Evolutionary conservation across 2,888 invertebrate genomes (phyloP).

Genomic region (Minunthozetes semirufus): DNA sequence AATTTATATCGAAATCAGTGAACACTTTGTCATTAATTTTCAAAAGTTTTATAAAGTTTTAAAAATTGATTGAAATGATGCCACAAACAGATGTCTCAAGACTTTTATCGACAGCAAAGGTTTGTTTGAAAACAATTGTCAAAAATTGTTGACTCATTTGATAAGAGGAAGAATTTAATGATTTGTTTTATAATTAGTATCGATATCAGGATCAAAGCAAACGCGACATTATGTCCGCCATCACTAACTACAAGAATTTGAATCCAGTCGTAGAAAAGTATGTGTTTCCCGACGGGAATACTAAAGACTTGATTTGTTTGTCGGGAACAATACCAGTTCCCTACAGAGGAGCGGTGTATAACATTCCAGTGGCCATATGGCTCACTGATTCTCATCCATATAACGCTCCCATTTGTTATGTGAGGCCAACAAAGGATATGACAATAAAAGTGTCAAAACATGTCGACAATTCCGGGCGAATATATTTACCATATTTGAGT

Average conservation of each 20-base stretch:
- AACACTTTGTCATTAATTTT: not conserved
- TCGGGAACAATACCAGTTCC: constrained; percentile 87
- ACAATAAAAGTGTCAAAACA: constrained; percentile 86
- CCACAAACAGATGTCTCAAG: not conserved
- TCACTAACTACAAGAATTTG: constrained; percentile 61
- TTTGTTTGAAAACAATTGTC: not conserved
- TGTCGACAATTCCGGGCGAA: constrained; percentile 90
- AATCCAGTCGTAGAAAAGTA: constrained; percentile 61
- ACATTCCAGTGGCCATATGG: constrained; percentile 95
- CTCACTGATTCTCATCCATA: constrained; percentile 94
- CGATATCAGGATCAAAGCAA: constrained; percentile 41
- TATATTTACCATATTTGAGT: constrained; percentile 91
- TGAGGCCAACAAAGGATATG: constrained; percentile 91
- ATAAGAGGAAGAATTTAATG: not conserved
- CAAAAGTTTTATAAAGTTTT: not conserved
- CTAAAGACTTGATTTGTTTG: constrained; percentile 71
- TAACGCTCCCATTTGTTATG: constrained; percentile 80
- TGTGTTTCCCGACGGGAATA: constrained; percentile 78
- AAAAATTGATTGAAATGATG: not conserved
- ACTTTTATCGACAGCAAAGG: constrained; percentile 31
- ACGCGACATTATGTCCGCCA: constrained; percentile 61
- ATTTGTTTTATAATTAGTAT: constrained; percentile 37
- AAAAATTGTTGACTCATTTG: not conserved
- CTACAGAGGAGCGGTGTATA: constrained; percentile 80
- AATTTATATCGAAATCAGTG: not conserved